Evolutionary conservation across 2,113 vertebrate species (phyloP), one percentile per base, ranked within the genome.

Genomic region (Tautogolabrus adspersus): DNA sequence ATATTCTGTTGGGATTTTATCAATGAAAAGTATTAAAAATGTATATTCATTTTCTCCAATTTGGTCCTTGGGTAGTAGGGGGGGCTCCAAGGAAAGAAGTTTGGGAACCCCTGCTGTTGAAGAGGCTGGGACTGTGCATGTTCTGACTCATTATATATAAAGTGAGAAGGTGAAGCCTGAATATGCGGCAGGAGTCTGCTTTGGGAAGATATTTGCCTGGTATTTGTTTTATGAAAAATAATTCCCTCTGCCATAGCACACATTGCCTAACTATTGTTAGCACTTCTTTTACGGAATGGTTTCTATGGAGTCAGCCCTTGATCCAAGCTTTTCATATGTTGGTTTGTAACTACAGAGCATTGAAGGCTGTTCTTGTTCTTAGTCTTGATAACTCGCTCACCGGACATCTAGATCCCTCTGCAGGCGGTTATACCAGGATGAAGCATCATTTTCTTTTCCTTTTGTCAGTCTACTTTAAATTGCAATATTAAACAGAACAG

Each of bases 401-500:
- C 23, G 51, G n/a, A 47, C 15, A 19, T 83, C 82, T 49, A 63
- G 22, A 63, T 73, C 55, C 21, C 69, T 62, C 49, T 58, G 38
- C 16, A 38, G 54, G 49, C 40, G 69, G 55, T 79, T 23, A 72
- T 78, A 80, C 64, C 19, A 44, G 44, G 46, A 49, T 69, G 66
- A 78, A 16, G 13, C 38, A 44, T 66, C 5, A 56, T 58, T 64
- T 82, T 66, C 21, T 16, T 21, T 62, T 61, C 37, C 37, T 82
- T 63, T 69, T 78, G 64, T 76, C 49, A 56, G 16, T 80, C 47
- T 44, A 44, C 10, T 72, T 72, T 52, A 66, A 69, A 72, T 77
- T 74, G 23, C 22, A 69, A 54, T 22, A 10, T 56, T 40, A 71
- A 16, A 66, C 60, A 72, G 44, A 61, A 16, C 34, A 12, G 40